Percentiles rank a stretch among this genome's conserved stretches.
phyloP scores from a whole-genome alignment of 64 coral and sea anemone species.

The Platygyra sinensis region DNA sequence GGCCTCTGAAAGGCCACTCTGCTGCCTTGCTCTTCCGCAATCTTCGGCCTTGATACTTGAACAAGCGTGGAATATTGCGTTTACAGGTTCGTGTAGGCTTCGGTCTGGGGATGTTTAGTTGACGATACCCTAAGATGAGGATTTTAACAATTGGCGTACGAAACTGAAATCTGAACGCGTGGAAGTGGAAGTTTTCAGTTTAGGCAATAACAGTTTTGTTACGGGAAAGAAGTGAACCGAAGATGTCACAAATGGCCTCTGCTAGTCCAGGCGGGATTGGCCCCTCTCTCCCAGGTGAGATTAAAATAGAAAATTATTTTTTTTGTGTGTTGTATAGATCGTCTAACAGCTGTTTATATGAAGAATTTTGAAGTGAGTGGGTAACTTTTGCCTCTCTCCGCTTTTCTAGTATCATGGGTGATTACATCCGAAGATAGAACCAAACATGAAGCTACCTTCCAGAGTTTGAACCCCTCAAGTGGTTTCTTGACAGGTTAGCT shows the following conservation, averaged over 20 bases:
- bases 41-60: not conserved
- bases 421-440: slow-evolving; percentile 83
- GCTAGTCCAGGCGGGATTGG: slow-evolving; percentile 13
- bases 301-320: too few relatives aligned
- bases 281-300: slow-evolving; percentile 3
- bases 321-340: not conserved
- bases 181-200: not conserved
- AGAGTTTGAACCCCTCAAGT: slow-evolving; percentile 79
- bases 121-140: not conserved
- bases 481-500: slow-evolving; percentile 85
- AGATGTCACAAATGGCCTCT: slow-evolving; percentile 27
- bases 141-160: not conserved
- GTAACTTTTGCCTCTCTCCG: too few relatives aligned
- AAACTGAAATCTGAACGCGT: not conserved
- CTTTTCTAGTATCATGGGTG: slow-evolving; percentile 70
- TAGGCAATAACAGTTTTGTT: not conserved
- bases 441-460: slow-evolving; percentile 97
- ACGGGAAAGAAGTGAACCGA: not conserved
- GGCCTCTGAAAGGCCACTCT: not conserved
- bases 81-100: not conserved
- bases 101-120: not conserved
- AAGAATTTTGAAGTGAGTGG: not conserved
- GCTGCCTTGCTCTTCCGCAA: not conserved
- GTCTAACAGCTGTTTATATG: not conserved
- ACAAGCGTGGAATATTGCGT: not conserved